Evolutionary conservation across 1,140 invertebrate species (phyloP).

Genomic region (Tetragnatha versicolor): DNA sequence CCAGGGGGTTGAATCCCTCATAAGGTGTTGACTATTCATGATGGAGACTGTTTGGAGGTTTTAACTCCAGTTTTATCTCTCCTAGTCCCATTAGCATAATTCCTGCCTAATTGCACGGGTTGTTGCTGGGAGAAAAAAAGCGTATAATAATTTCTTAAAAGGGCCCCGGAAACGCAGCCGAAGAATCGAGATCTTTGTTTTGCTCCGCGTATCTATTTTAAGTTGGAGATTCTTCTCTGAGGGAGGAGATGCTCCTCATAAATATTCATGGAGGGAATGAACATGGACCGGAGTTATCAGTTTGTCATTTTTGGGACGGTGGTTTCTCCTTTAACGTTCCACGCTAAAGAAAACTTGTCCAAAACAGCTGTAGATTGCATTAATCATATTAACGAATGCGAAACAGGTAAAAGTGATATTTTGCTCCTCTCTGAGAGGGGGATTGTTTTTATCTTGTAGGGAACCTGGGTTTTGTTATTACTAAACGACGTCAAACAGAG

Average conservation of each 20-base stretch:
- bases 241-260: background rate
- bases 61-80: conserved; percentile 7
- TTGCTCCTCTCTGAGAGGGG: background rate
- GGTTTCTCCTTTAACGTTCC: background rate
- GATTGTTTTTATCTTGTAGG: no score
- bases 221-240: background rate
- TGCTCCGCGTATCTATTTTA: background rate
- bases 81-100: conserved; percentile 19
- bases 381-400: background rate
- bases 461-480: no score
- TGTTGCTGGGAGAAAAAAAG: background rate
- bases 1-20: conserved; percentile 1
- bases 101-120: conserved; percentile 10
- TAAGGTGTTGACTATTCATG: conserved; percentile 38
- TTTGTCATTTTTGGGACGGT: no score
- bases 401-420: background rate
- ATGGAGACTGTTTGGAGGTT: conserved; percentile 2
- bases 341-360: background rate
- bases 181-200: conserved; percentile 14
- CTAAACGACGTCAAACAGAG: no score
- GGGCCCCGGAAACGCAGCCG: background rate
- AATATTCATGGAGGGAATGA: conserved; percentile 16
- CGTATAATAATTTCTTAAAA: background rate
- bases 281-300: background rate
- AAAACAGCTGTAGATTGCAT: conserved; percentile 1